These are phyloP conservation scores for Tromatobia lineatoria DNA, from an alignment of 2,888 invertebrate species.

Conservation along the genomic window DNA sequence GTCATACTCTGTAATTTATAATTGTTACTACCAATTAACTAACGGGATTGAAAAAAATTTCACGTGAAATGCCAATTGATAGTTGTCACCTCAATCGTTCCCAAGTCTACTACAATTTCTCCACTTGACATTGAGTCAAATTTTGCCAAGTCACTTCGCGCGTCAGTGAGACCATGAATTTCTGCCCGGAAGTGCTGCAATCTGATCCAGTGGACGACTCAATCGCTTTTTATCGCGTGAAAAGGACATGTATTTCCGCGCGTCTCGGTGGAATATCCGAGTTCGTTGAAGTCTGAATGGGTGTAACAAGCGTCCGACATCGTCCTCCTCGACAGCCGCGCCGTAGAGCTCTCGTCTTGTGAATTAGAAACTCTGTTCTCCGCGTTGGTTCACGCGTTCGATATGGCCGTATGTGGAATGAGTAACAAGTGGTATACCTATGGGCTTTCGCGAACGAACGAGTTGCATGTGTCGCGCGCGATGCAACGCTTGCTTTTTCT, in stretches of 20 bases:
- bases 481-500: slow-evolving; percentile 56
- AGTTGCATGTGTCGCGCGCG: slow-evolving; percentile 33
- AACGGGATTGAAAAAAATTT: no score
- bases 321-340: slow-evolving; percentile 3
- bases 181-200: background rate
- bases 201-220: background rate
- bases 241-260: background rate
- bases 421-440: slow-evolving; percentile 58
- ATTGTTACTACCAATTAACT: no score
- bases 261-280: background rate
- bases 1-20: no score
- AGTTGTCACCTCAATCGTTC: no score
- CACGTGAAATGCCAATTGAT: background rate
- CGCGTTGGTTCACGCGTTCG: slow-evolving; percentile 58
- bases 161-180: background rate
- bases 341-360: slow-evolving; percentile 44
- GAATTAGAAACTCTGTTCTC: slow-evolving; percentile 66
- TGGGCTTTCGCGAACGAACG: slow-evolving; percentile 24
- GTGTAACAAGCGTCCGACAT: background rate
- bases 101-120: background rate
- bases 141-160: background rate
- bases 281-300: slow-evolving; percentile 15
- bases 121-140: background rate
- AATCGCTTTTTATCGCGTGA: background rate
- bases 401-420: slow-evolving; percentile 66